Evolutionary conservation across 2,797 vertebrate genomes (phyloP), one percentile per base, ranked within the genome.

Genomic region (Pelochelys cantorii): DNA sequence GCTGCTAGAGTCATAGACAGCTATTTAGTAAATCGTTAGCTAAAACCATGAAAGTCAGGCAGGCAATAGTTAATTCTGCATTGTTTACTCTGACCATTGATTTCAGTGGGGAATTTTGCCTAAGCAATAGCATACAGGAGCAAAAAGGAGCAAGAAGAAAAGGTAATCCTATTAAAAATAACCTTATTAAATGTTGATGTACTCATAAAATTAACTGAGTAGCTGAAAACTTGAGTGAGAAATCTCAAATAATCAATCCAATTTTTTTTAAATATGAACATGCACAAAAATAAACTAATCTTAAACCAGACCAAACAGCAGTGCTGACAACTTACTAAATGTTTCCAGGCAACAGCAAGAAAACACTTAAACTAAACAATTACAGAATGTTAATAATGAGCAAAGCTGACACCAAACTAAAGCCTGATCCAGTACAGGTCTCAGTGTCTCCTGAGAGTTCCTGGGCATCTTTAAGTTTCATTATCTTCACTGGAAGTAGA

Each of bases 331-430:
- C 90, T 94, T 94, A 92, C 87, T 90, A 95, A 95, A 95, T 92
- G 96, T 97, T 97, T 97, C 97, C 92, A 96, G 93, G 97, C 95
- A 98, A 97, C 97, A 89, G 90, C 88, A 95, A 91, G 62, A 94
- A 95, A 93, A 93, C 59, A 85, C 81, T 55, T 87, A 89, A 93
- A 82, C 68, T 37, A 95, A 94, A 91, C 68, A 93, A 52, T 42
- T 87, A 10, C 88, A 75, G 90, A 71, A 92, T 34, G n/a, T 79
- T 93, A 86, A 88, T 83, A 82, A 92, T 68, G 84, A 92, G 81
- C 62, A 68, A 94, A 87, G 81, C 29, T 9, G 79, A 81, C 34
- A 86, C 8, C 83, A 94, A 95, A 95, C 78, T 89, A 92, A 93
- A 83, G 82, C 53, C 56, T 92, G n/a, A 22, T 88, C 42, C 42